A percentile compares a stretch with the other conserved stretches of the same genome.
Conservation (phyloP, 2,797 vertebrate genomes). For the Phaenicophaeus curvirostris region DNA sequence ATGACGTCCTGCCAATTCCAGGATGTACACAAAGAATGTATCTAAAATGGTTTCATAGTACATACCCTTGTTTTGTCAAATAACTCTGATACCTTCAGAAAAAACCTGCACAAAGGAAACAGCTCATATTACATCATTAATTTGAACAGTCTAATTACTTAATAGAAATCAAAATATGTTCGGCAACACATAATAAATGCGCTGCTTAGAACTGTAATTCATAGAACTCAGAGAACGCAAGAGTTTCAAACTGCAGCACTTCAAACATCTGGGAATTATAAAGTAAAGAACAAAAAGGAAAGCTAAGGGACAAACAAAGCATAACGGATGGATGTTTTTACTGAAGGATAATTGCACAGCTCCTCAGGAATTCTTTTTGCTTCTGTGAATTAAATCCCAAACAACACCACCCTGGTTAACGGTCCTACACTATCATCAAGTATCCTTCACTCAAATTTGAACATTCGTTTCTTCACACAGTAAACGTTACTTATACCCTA, state of each 20-base stretch:
- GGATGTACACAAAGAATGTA: neutral
- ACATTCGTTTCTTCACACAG: neutral
- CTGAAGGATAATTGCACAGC: neutral
- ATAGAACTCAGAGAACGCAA: neutral
- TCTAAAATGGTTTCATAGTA: constrained; percentile 20
- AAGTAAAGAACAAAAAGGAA: neutral
- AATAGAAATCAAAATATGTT: neutral
- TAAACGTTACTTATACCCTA: neutral
- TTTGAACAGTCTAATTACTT: neutral
- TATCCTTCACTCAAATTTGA: neutral
- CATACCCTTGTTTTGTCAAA: constrained; percentile 98
- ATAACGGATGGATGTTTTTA: neutral
- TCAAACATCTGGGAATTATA: neutral
- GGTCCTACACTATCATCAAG: neutral
- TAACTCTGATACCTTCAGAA: constrained; percentile 96
- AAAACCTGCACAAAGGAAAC: constrained; percentile 85
- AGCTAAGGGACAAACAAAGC: neutral
- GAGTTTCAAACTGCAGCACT: neutral
- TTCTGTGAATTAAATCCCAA: neutral
- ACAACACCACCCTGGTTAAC: neutral
- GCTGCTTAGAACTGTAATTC: neutral
- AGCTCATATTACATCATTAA: constrained; percentile 22
- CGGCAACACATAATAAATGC: neutral
- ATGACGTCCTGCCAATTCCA: neutral
- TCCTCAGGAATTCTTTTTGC: neutral